Conservation (phyloP, 1,140 invertebrate species). For the Procambarus clarkii region DNA sequence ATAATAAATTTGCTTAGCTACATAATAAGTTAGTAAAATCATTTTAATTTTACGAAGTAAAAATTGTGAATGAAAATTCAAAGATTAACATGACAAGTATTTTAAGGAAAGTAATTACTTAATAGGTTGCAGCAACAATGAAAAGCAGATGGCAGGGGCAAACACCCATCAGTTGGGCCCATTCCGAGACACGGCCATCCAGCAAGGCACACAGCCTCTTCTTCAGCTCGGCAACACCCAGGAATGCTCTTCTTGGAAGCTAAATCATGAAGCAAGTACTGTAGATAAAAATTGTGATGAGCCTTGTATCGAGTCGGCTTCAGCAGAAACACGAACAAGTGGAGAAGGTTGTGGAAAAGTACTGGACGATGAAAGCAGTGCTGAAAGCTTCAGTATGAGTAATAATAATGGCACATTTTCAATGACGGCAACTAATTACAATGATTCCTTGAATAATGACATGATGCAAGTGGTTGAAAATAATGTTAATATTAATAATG, state of each 20-base stretch:
- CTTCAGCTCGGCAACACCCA: neutral
- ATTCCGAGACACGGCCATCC: neutral
- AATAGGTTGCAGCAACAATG: neutral
- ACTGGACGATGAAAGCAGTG: neutral
- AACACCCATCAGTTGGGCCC: neutral
- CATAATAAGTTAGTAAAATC: no score
- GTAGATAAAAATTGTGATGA: neutral
- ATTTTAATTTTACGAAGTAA: no score
- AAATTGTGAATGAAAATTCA: no score
- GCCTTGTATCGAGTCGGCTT: neutral
- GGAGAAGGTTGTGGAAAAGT: neutral
- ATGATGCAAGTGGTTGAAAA: neutral
- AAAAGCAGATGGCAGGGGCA: neutral
- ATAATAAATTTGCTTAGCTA: no score
- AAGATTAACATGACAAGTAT: no score
- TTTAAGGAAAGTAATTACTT: neutral
- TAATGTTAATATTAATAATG: neutral
- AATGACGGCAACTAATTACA: neutral
- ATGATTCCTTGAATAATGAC: neutral
- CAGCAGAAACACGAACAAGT: neutral
- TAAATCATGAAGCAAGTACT: neutral
- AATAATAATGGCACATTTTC: neutral
- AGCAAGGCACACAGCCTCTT: neutral
- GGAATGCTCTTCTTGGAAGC: neutral
- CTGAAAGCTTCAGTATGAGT: neutral